A percentile compares a stretch with the other conserved stretches of the same genome.
Evolutionary conservation across 2,797 vertebrate species (phyloP).

Genomic region (Morelia viridis): DNA sequence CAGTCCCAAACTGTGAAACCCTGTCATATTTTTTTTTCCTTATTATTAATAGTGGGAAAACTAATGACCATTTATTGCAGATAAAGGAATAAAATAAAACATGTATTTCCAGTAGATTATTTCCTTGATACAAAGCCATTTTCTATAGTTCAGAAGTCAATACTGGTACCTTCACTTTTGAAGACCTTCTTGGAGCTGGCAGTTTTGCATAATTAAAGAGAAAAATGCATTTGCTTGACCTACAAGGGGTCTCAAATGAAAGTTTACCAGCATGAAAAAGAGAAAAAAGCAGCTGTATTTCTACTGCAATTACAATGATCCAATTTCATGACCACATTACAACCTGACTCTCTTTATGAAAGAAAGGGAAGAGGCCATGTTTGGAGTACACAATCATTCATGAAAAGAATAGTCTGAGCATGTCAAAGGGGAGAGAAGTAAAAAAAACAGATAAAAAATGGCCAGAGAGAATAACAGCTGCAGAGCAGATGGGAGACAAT

Average conservation of each 20-base stretch:
- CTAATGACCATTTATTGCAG: slow-evolving; percentile 52
- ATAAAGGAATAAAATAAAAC: slow-evolving; percentile 62
- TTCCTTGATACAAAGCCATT: slow-evolving; percentile 24
- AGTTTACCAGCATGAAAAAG: slow-evolving; percentile 34
- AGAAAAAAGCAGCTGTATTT: slow-evolving; percentile 40
- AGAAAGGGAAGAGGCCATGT: not conserved
- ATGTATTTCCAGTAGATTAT: slow-evolving; percentile 5
- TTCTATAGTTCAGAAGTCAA: slow-evolving; percentile 37
- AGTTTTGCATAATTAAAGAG: slow-evolving; percentile 3
- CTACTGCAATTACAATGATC: slow-evolving; percentile 45
- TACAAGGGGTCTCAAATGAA: slow-evolving; percentile 24
- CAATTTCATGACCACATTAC: slow-evolving; percentile 29
- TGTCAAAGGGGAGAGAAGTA: not conserved
- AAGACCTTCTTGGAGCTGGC: slow-evolving; percentile 23
- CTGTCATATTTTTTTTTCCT: not conserved
- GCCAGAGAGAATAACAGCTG: not conserved
- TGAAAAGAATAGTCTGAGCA: not conserved
- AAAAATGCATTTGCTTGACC: not conserved
- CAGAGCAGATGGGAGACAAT: slow-evolving; percentile 23
- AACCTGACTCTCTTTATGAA: slow-evolving; percentile 21
- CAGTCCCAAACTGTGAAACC: not conserved
- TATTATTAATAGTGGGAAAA: slow-evolving; percentile 47
- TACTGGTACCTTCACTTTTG: slow-evolving; percentile 29
- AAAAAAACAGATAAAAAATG: not conserved
- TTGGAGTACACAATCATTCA: slow-evolving; percentile 15